Evolutionary conservation across 2,888 invertebrate genomes (phyloP).

Genomic region (Leistus spinibarbis): DNA sequence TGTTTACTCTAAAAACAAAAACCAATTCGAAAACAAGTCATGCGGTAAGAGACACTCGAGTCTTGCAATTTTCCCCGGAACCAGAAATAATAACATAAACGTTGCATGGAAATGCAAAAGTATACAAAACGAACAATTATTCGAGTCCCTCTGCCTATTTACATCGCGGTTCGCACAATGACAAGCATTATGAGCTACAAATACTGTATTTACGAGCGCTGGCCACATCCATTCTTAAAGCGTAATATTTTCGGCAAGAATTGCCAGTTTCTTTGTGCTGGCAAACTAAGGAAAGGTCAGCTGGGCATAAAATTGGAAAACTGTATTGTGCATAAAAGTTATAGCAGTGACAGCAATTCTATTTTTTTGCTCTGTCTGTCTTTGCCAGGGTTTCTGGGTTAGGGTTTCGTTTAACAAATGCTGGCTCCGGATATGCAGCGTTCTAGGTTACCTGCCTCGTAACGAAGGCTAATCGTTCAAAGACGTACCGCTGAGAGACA

Average conservation of each 20-base stretch:
- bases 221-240: conserved; percentile 17
- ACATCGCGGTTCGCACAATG: conserved; percentile 20
- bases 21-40: conserved; percentile 26
- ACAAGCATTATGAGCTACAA: conserved; percentile 31
- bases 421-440: conserved; percentile 29
- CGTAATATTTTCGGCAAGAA: conserved; percentile 21
- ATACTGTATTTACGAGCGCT: conserved; percentile 31
- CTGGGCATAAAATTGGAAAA: conserved; percentile 48
- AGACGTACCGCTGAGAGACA: conserved; percentile 40
- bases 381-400: background rate
- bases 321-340: conserved; percentile 36
- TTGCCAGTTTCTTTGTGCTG: conserved; percentile 42
- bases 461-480: conserved; percentile 39
- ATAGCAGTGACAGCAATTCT: conserved; percentile 28
- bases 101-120: background rate
- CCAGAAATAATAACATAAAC: conserved; percentile 21
- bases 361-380: conserved; percentile 12
- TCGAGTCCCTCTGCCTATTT: conserved; percentile 24
- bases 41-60: background rate
- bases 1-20: conserved; percentile 37
- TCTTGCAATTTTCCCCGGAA: conserved; percentile 19
- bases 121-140: conserved; percentile 24
- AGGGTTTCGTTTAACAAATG: conserved; percentile 27
- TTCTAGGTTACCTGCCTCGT: conserved; percentile 31
- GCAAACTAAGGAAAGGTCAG: conserved; percentile 44